phyloP scores from a whole-genome alignment of 2,888 invertebrate genomes.

The Conomelus anceps region DNA sequence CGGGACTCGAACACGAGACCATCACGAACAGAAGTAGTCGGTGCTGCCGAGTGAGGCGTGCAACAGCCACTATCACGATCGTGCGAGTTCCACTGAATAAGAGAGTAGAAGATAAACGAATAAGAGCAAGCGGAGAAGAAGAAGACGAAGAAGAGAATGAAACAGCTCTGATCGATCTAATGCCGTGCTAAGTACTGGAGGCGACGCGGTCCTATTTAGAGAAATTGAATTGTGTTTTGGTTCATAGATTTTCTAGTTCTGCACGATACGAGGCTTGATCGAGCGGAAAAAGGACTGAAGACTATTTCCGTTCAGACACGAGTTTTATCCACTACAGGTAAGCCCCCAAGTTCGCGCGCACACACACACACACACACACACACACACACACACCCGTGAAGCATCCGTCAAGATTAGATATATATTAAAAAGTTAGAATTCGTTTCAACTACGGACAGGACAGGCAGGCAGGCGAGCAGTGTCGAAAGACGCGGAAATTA shows the following conservation, averaged over 20 bases:
- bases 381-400: not conserved
- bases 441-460: not conserved
- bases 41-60: not conserved
- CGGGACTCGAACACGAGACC: not conserved
- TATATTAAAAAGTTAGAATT: not conserved
- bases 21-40: not conserved
- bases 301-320: not conserved
- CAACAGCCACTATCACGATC: not conserved
- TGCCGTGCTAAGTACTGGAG: not conserved
- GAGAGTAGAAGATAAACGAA: too few relatives aligned
- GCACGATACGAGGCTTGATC: not conserved
- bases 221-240: not conserved
- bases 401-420: not conserved
- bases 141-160: not conserved
- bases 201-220: not conserved
- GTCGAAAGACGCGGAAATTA: not conserved
- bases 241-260: not conserved
- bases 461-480: not conserved
- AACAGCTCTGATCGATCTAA: not conserved
- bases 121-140: not conserved
- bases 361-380: too few relatives aligned
- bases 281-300: not conserved
- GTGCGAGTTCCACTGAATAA: not conserved
- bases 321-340: not conserved
- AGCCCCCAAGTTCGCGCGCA: not conserved